Percentiles rank a stretch among this genome's conserved stretches.
Evolutionary conservation across 2,888 invertebrate species (phyloP).

Genomic region (Leptinotarsa tumamoca): DNA sequence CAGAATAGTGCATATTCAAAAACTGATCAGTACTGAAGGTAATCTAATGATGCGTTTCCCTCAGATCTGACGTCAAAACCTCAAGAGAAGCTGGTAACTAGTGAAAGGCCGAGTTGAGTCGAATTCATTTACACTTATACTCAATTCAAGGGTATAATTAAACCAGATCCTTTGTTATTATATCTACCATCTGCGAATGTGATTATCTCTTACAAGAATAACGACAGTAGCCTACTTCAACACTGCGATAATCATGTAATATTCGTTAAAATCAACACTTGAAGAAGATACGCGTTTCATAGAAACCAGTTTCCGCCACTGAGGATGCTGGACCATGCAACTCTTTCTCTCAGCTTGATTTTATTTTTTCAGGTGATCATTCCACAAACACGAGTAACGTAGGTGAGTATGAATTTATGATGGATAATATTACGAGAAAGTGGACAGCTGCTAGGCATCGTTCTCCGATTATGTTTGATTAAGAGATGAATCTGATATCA

Average conservation of each 20-base stretch:
- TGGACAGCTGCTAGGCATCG: conserved; percentile 23
- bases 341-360: conserved; percentile 53
- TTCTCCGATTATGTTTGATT: conserved; percentile 2
- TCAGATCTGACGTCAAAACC: too few relatives aligned
- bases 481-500: conserved; percentile 1
- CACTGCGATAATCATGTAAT: conserved; percentile 32
- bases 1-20: too few relatives aligned
- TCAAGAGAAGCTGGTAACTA: too few relatives aligned
- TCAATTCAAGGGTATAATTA: too few relatives aligned
- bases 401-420: conserved; percentile 17
- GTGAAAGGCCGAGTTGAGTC: too few relatives aligned
- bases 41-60: too few relatives aligned
- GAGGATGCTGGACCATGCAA: conserved; percentile 45
- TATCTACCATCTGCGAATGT: background rate
- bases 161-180: too few relatives aligned
- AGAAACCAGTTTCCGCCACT: conserved; percentile 24
- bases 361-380: conserved; percentile 55
- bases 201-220: background rate
- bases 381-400: background rate
- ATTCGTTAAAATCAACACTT: conserved; percentile 31
- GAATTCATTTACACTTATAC: too few relatives aligned
- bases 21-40: too few relatives aligned
- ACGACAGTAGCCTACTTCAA: background rate
- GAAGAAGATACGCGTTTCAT: conserved; percentile 25
- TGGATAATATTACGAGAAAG: conserved; percentile 26